A percentile compares a stretch with the other conserved stretches of the same genome.
Conservation (phyloP, 2,797 vertebrate genomes). For the Tapera naevia region DNA sequence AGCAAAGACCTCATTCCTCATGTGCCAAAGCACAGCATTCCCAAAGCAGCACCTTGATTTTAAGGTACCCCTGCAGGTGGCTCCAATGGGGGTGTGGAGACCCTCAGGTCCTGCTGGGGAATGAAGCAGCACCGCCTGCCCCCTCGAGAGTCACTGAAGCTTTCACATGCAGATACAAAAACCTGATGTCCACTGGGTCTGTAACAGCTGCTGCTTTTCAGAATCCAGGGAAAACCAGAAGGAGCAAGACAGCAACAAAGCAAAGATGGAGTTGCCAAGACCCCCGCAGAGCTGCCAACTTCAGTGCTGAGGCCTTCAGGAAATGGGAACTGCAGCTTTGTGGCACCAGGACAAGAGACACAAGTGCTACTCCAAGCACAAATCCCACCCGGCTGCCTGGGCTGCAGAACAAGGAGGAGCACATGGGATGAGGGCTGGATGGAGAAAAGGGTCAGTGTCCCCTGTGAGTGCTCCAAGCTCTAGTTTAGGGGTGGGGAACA, state of each 20-base stretch:
- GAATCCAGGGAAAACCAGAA: not conserved
- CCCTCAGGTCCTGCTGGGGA: not conserved
- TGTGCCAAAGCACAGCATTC: accelerated
- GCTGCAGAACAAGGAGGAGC: not conserved
- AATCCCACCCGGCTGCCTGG: not conserved
- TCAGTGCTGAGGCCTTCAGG: not conserved
- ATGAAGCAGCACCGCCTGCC: not conserved
- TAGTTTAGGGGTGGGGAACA: not conserved
- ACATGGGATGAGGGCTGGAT: not conserved
- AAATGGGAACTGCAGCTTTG: not conserved
- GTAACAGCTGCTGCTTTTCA: not conserved
- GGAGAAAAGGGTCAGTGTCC: not conserved
- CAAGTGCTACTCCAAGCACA: not conserved
- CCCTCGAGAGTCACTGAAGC: not conserved
- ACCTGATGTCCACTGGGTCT: not conserved
- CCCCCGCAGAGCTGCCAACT: not conserved
- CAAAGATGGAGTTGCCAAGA: not conserved
- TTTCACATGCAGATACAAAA: not conserved
- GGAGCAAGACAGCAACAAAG: accelerated
- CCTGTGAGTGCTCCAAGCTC: not conserved
- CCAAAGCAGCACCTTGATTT: not conserved
- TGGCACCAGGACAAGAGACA: not conserved
- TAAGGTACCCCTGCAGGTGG: not conserved
- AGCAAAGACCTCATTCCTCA: not conserved
- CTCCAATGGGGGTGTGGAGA: not conserved